phyloP scores from a whole-genome alignment of 2,113 vertebrate genomes.

The Pseudorhombus dupliciocellatus region DNA sequence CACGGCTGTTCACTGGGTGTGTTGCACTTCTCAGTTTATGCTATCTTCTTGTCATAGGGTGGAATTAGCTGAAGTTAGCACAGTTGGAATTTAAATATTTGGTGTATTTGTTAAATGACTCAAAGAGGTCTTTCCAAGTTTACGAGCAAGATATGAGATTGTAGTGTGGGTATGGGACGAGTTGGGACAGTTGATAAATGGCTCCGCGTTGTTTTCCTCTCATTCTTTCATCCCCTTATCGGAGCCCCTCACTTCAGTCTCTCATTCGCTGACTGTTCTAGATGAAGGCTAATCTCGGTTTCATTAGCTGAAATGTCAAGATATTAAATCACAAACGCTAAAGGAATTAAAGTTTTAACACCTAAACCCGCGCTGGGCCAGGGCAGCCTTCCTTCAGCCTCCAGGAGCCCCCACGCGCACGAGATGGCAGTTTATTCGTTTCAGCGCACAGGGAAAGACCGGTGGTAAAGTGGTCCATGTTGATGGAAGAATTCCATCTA shows the following conservation, averaged over 20 bases:
- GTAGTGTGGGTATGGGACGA: background rate
- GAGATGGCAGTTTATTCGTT: background rate
- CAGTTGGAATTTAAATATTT: too few relatives aligned
- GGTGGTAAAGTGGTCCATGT: background rate
- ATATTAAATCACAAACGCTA: background rate
- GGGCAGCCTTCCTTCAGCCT: background rate
- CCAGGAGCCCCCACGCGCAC: background rate
- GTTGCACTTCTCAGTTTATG: background rate
- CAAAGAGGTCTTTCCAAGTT: background rate
- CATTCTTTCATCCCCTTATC: background rate
- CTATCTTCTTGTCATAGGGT: background rate
- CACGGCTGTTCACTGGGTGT: background rate
- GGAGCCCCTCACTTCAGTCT: background rate
- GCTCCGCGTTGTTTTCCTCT: background rate
- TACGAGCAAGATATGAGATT: background rate
- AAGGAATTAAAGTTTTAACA: background rate
- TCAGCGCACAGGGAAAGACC: background rate
- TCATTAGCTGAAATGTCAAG: constrained; percentile 14
- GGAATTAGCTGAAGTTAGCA: background rate
- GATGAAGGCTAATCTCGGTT: background rate
- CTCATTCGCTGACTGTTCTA: background rate
- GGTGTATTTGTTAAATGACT: background rate
- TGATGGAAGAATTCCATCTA: background rate
- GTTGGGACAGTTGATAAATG: background rate
- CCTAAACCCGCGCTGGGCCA: background rate